phyloP scores from a whole-genome alignment of 2,113 vertebrate species.

The Cyprinus carpio region DNA sequence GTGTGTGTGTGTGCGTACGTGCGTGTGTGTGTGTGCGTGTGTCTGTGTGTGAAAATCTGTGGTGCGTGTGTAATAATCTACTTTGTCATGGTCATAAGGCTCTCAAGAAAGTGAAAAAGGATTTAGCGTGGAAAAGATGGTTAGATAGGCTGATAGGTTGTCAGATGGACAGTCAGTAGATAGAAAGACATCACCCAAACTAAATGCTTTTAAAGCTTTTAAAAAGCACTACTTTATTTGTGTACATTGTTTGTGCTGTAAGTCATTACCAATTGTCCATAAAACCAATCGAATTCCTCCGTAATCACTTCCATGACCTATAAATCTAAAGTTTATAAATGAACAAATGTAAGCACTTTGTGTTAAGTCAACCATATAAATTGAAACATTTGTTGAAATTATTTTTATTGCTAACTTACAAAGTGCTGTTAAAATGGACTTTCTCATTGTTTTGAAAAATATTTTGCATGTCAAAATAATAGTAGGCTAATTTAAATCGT shows the following conservation, averaged over 20 bases:
- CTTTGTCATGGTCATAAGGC: slow-evolving; percentile 48
- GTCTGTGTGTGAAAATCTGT: no score
- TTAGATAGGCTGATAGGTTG: not conserved
- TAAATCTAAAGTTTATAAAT: slow-evolving; percentile 27
- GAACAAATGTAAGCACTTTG: slow-evolving; percentile 20
- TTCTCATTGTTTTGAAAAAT: not conserved
- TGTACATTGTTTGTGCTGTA: not conserved
- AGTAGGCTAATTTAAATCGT: not conserved
- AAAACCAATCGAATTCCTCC: slow-evolving; percentile 42
- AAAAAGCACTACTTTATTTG: not conserved
- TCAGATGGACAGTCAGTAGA: not conserved
- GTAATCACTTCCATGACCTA: slow-evolving; percentile 35
- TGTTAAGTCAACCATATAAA: not conserved
- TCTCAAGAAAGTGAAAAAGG: slow-evolving; percentile 33
- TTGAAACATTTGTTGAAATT: not conserved
- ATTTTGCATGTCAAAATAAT: not conserved
- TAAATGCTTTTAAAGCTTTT: not conserved
- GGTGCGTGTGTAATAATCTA: not conserved
- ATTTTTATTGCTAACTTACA: not conserved
- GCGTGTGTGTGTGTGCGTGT: no score
- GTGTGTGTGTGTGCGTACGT: not conserved
- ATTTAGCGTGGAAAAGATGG: not conserved
- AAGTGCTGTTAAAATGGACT: not conserved
- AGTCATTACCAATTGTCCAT: slow-evolving; percentile 1
- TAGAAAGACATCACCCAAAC: no score